phyloP scores from a whole-genome alignment of 2,888 invertebrate species.

The Chironomus tentans region DNA sequence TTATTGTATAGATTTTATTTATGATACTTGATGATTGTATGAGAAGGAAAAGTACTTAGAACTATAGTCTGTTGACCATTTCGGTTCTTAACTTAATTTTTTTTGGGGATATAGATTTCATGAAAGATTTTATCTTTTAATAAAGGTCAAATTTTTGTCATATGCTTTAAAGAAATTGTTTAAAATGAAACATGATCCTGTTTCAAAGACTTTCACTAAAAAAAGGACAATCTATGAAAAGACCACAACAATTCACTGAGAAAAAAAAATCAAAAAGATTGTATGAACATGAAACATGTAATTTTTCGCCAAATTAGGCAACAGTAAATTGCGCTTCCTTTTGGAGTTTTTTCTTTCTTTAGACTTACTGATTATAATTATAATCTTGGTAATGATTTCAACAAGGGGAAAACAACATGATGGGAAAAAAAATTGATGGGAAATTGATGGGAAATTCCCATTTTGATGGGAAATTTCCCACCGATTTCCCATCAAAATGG shows the following conservation, averaged over 20 bases:
- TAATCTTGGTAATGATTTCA: slow-evolving; percentile 7
- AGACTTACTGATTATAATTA: not conserved
- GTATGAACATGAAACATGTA: slow-evolving; percentile 13
- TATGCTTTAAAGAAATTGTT: too few relatives aligned
- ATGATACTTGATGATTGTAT: not conserved
- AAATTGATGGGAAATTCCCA: too few relatives aligned
- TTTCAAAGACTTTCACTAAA: not conserved
- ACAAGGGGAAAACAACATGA: too few relatives aligned
- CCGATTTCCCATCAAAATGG: too few relatives aligned
- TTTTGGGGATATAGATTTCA: too few relatives aligned
- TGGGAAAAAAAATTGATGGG: too few relatives aligned
- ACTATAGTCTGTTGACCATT: not conserved
- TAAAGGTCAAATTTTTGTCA: not conserved
- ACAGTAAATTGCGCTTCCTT: not conserved
- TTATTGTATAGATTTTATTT: not conserved
- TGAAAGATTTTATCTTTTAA: not conserved
- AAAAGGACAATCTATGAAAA: not conserved
- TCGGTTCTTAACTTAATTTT: too few relatives aligned
- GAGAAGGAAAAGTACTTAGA: not conserved
- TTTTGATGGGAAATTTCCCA: too few relatives aligned
- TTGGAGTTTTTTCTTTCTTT: not conserved
- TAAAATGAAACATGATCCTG: not conserved
- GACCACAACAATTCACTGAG: slow-evolving; percentile 10
- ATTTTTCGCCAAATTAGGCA: slow-evolving; percentile 11
- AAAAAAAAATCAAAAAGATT: not conserved